Percentiles rank a stretch among this genome's conserved stretches.
phyloP scores from a whole-genome alignment of 1,140 invertebrate genomes.

The Helicoverpa zea region DNA sequence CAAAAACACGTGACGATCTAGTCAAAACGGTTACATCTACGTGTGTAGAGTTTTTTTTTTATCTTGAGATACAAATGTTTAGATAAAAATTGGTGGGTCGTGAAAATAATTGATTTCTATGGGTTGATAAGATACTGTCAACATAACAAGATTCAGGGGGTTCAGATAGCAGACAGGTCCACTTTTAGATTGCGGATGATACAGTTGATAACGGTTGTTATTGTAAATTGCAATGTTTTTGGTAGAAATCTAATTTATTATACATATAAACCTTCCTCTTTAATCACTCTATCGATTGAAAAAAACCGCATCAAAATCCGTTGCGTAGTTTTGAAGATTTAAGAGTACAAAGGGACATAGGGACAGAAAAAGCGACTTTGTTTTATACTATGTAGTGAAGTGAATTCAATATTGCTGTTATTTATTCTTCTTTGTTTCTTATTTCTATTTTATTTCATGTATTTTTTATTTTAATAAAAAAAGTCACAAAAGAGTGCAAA shows the following conservation, averaged over 20 bases:
- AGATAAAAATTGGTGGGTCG: slow-evolving; percentile 17
- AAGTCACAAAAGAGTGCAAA: too few species aligned
- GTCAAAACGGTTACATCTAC: neutral
- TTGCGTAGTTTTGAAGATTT: too few species aligned
- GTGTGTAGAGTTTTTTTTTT: neutral
- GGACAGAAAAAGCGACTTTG: too few species aligned
- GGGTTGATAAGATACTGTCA: slow-evolving; percentile 23
- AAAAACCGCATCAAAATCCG: too few species aligned
- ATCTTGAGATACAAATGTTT: slow-evolving; percentile 1
- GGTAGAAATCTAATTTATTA: neutral
- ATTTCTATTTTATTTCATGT: too few species aligned
- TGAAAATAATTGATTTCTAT: slow-evolving; percentile 20
- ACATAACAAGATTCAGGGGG: slow-evolving; percentile 12
- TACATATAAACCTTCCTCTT: too few species aligned
- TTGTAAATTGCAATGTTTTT: slow-evolving; percentile 3
- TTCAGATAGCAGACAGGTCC: neutral
- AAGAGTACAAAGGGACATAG: too few species aligned
- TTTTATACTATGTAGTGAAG: too few species aligned
- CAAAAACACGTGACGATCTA: slow-evolving; percentile 21
- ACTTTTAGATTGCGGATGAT: slow-evolving; percentile 5
- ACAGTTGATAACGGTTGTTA: neutral
- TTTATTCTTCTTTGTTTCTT: too few species aligned
- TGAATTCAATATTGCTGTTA: too few species aligned
- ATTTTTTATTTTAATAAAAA: too few species aligned
- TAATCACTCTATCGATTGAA: too few species aligned